Conservation (phyloP, 2,113 vertebrate species). For the Serranochromis macrocephalus region DNA sequence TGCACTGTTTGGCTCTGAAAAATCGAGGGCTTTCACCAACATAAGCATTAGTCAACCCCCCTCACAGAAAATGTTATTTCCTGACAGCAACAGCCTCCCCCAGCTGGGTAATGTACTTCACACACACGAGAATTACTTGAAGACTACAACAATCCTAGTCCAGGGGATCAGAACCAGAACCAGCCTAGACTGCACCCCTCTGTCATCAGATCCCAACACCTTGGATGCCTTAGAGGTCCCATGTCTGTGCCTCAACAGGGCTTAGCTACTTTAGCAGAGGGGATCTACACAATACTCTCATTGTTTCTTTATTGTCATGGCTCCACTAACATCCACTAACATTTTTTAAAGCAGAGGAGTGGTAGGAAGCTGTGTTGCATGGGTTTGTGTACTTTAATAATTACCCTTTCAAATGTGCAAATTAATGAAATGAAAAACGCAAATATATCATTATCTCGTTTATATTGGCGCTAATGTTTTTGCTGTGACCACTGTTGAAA, state of each 20-base stretch:
- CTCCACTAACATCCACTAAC: not conserved
- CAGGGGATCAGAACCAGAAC: not conserved
- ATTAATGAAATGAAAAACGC: not conserved
- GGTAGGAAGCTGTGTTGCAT: not conserved
- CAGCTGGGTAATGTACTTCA: not conserved
- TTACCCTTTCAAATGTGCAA: not conserved
- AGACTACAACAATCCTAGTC: not conserved
- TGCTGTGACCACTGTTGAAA: not conserved
- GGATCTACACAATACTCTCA: not conserved
- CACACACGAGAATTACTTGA: not conserved
- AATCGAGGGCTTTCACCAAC: not conserved
- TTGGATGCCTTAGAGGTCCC: not conserved
- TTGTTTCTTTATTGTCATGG: not conserved
- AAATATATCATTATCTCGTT: not conserved
- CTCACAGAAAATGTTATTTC: accelerated
- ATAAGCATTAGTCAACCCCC: not conserved
- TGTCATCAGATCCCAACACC: not conserved
- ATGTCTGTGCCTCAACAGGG: not conserved
- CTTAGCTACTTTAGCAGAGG: not conserved
- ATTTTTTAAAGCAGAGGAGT: not conserved
- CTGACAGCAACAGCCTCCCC: not conserved
- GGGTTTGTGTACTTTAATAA: not conserved
- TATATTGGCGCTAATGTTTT: not conserved
- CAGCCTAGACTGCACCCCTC: not conserved
- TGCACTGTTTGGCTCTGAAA: not conserved